phyloP scores from a whole-genome alignment of 2,113 vertebrate species.

The Semnornis frantzii region DNA sequence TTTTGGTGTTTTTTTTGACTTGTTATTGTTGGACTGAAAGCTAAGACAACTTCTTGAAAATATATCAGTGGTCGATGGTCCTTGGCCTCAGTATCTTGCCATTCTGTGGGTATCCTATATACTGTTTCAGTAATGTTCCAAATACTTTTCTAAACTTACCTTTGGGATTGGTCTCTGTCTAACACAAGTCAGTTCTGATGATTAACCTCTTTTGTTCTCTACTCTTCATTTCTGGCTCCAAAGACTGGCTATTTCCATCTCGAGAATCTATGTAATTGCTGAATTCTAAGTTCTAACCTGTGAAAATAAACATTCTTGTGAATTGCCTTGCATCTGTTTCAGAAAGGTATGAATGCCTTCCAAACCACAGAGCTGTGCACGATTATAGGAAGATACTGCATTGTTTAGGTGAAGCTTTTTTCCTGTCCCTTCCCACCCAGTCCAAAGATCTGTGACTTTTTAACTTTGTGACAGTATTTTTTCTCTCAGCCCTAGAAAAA shows the following conservation, averaged over 20 bases:
- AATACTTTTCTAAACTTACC: background rate
- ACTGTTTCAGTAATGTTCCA: background rate
- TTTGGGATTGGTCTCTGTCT: background rate
- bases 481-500: background rate
- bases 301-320: background rate
- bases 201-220: background rate
- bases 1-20: background rate
- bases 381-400: background rate
- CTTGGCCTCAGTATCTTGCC: background rate
- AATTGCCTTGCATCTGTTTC: background rate
- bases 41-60: background rate
- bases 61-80: background rate
- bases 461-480: background rate
- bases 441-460: background rate
- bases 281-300: background rate
- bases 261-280: background rate
- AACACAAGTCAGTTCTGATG: background rate
- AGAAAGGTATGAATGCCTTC: background rate
- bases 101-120: background rate
- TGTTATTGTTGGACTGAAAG: background rate
- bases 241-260: background rate
- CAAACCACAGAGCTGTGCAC: background rate
- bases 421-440: background rate
- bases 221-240: background rate
- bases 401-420: background rate